Percentiles rank a stretch among this genome's conserved stretches.
Evolutionary conservation across 2,888 invertebrate species (phyloP).

Genomic region (Mycogona germanica): DNA sequence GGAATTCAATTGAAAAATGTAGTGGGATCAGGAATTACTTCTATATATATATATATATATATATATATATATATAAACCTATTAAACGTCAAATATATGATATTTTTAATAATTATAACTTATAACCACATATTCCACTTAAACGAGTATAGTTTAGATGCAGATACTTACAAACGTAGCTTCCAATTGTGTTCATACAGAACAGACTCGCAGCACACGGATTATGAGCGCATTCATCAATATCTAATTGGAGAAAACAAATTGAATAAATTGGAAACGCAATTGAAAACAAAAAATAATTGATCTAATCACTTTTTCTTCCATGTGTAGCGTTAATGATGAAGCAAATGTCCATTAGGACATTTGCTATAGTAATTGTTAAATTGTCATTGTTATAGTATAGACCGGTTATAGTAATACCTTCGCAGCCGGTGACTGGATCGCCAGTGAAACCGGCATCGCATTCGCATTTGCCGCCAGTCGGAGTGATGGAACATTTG

Average conservation of each 20-base stretch:
- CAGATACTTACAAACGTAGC: conserved; percentile 55
- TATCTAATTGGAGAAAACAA: conserved; percentile 40
- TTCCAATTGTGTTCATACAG: conserved; percentile 74
- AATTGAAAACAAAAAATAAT: neutral
- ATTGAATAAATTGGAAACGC: neutral
- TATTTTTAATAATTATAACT: no score
- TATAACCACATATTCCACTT: neutral
- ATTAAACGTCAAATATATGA: no score
- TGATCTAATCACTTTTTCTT: neutral
- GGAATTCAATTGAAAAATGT: no score
- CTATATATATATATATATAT: no score
- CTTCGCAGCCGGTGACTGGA: conserved; percentile 20
- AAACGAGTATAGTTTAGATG: neutral
- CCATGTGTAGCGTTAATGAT: no score
- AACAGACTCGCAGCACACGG: conserved; percentile 81
- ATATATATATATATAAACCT: no score
- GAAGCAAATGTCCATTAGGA: no score
- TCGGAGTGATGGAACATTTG: conserved; percentile 72
- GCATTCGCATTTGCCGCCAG: conserved; percentile 30
- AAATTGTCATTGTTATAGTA: neutral
- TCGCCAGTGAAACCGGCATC: conserved; percentile 22
- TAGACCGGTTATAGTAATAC: neutral
- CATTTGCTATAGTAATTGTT: no score
- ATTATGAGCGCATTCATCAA: conserved; percentile 66
- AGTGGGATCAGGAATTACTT: neutral